Conservation (phyloP, 1,140 invertebrate genomes). For the Anagrus nilaparvatae region DNA sequence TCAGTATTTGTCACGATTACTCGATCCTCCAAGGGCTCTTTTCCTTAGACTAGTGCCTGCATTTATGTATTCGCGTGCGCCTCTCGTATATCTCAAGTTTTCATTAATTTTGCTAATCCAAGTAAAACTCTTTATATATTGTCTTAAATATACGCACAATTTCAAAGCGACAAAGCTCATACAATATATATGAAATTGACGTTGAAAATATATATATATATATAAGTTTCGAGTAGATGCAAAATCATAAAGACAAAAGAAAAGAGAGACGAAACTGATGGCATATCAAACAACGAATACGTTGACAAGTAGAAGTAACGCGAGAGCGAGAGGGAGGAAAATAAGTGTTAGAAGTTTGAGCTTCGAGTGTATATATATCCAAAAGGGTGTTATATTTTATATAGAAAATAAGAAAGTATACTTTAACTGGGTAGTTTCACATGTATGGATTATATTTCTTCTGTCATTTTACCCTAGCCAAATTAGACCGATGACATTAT, state of each 20-base stretch:
- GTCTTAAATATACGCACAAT: constrained; percentile 37
- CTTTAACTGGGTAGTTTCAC: constrained; percentile 19
- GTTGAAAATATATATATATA: too few relatives aligned
- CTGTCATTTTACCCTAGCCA: constrained; percentile 28
- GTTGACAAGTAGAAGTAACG: constrained; percentile 5
- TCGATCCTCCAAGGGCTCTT: constrained; percentile 24
- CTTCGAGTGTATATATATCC: constrained; percentile 5
- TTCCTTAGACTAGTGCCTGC: constrained; percentile 8
- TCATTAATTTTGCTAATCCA: constrained; percentile 38
- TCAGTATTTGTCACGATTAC: constrained; percentile 45
- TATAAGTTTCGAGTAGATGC: too few relatives aligned
- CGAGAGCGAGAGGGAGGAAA: constrained; percentile 6
- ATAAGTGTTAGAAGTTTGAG: constrained; percentile 20
- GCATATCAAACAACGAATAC: constrained; percentile 10
- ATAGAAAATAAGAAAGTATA: too few relatives aligned
- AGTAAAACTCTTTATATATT: constrained; percentile 37
- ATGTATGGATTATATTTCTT: constrained; percentile 29
- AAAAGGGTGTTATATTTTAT: neutral
- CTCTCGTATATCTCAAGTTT: constrained; percentile 28
- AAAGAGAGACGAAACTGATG: neutral
- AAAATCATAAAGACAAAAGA: neutral
- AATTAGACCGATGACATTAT: constrained; percentile 25
- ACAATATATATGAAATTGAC: too few relatives aligned
- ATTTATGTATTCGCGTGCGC: neutral
- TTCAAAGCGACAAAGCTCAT: constrained; percentile 32